Evolutionary conservation across 2,797 vertebrate species (phyloP), one percentile per base, ranked within the genome.

Genomic region (Crocodylus rhombifer): DNA sequence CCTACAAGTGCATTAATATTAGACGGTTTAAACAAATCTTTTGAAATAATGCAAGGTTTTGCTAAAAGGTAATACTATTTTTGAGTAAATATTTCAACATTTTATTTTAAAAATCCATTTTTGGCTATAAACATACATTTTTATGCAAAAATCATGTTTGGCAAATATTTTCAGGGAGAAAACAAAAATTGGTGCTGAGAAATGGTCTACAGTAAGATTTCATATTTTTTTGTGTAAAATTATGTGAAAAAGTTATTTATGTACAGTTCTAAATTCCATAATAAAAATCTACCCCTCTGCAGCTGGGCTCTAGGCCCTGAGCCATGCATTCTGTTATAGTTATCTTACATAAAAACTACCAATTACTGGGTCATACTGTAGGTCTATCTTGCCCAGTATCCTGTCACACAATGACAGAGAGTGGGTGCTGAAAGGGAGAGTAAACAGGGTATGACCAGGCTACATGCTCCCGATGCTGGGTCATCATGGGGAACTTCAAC

Each of bases 81-180:
- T 77, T 33, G 67, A 71, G 20, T 12, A 7, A 71, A 71, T 7
- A 42, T 71, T 71, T 71, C 33, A 71, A 42, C 33, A 69, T 33
- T 69, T 30, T 84, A 1, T 15, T 84, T 76, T 71, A 69, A 84
- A 84, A 56, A 79, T 77, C 17, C 3, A 4, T 89, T 93, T 89
- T 58, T 92, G 7, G 42, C 67, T 80, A 88, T 63, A 75, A 91
- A 28, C 64, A 21, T 28, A 55, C 71, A 71, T 79, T 79, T 86
- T 77, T 79, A 9, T 80, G 73, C 8, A 63, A 92, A 86, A 80
- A 30, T 42, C 30, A 42, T 63, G 7, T 82, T 74, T 88, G 57
- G 33, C 58, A 92, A 82, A 88, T 71, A 42, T 82, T 79, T 17
- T 82, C 16, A n/a, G 74, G 92, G 81, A 7, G 82, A 81, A 91